Evolutionary conservation across 1,140 invertebrate genomes (phyloP).

Genomic region (Drosophila ficusphila): DNA sequence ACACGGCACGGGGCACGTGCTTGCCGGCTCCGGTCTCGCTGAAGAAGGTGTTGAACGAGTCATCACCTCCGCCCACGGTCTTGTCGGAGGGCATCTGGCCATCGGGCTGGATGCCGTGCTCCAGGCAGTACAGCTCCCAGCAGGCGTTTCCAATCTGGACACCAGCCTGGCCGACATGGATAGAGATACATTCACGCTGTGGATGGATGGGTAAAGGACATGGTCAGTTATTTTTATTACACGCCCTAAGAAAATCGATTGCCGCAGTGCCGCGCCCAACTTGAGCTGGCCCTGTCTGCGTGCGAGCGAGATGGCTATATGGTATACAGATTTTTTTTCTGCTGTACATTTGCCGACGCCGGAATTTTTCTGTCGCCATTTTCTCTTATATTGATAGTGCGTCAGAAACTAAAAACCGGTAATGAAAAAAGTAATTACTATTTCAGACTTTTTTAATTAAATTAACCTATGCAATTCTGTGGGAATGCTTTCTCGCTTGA

Average conservation of each 20-base stretch:
- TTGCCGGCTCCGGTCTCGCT: slow-evolving; percentile 95
- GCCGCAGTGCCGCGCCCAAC: slow-evolving; percentile 51
- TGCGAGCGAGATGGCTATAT: slow-evolving; percentile 8
- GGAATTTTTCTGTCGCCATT: slow-evolving; percentile 4
- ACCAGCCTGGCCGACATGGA: slow-evolving; percentile 91
- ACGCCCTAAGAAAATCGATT: slow-evolving; percentile 56
- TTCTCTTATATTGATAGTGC: background rate
- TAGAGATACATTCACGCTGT: slow-evolving; percentile 86
- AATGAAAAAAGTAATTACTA: too few species aligned
- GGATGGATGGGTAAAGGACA: background rate
- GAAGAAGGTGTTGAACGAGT: slow-evolving; percentile 94
- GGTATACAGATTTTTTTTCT: slow-evolving; percentile 28
- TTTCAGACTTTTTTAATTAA: too few species aligned
- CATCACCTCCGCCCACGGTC: slow-evolving; percentile 88
- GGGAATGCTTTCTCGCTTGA: too few species aligned
- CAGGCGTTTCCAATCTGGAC: slow-evolving; percentile 91
- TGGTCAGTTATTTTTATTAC: slow-evolving; percentile 25
- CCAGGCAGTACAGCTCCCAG: slow-evolving; percentile 86
- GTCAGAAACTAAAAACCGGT: background rate
- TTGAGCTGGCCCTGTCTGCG: slow-evolving; percentile 2
- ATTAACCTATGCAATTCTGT: too few species aligned
- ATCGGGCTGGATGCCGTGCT: slow-evolving; percentile 93
- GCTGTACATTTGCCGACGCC: slow-evolving; percentile 5
- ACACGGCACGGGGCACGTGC: slow-evolving; percentile 93
- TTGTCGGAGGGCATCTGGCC: slow-evolving; percentile 91